A percentile compares a stretch with the other conserved stretches of the same genome.
Conservation (phyloP, 2,113 vertebrate species). For the Takifugu bimaculatus region DNA sequence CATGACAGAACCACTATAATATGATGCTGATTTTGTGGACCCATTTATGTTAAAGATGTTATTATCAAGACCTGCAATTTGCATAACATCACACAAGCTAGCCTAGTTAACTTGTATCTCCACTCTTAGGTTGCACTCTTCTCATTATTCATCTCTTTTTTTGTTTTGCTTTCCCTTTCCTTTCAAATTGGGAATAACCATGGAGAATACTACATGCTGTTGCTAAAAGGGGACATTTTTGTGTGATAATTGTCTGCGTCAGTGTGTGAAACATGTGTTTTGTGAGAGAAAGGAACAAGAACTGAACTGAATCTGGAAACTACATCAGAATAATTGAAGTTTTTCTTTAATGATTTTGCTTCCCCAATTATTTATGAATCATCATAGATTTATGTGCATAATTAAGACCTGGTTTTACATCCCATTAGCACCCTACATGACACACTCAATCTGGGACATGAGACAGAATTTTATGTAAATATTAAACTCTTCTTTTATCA, state of each 20-base stretch:
- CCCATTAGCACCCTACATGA: background rate
- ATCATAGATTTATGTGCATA: too few relatives aligned
- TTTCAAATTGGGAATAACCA: slow-evolving; percentile 32
- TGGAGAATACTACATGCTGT: slow-evolving; percentile 10
- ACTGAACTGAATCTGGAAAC: too few relatives aligned
- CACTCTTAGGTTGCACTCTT: background rate
- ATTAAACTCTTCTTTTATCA: too few relatives aligned
- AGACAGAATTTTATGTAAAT: background rate
- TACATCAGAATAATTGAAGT: too few relatives aligned
- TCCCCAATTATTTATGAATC: too few relatives aligned
- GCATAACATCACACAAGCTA: slow-evolving; percentile 22
- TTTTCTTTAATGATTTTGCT: too few relatives aligned
- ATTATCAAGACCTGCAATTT: slow-evolving; percentile 39
- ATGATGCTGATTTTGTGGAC: slow-evolving; percentile 10
- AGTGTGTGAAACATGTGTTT: too few relatives aligned
- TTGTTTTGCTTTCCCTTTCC: slow-evolving; percentile 16
- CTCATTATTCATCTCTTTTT: slow-evolving; percentile 19
- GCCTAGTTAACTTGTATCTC: background rate
- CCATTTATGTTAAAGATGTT: slow-evolving; percentile 26
- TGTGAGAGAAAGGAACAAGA: too few relatives aligned
- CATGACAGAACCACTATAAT: slow-evolving; percentile 18
- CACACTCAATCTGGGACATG: background rate
- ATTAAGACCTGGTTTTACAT: background rate
- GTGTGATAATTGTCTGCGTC: background rate
- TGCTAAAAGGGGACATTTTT: slow-evolving; percentile 36